Evolutionary conservation across 2,888 invertebrate genomes (phyloP), one percentile per base, ranked within the genome.

Genomic region (Cryptocephalus primarius): DNA sequence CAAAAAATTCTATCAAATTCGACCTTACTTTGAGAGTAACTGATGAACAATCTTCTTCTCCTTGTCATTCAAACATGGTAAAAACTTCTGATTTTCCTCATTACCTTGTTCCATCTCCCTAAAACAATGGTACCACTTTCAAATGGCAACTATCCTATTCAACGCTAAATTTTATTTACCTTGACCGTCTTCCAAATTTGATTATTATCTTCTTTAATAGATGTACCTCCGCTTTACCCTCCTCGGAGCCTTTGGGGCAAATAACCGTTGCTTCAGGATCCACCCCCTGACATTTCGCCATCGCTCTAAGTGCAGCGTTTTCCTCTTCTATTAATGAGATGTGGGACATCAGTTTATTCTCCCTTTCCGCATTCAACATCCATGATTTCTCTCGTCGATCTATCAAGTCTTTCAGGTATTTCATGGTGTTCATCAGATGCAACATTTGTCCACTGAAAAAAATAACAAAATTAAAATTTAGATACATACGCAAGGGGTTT

Each of bases 161-260:
- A 36, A 36, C 12, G 45, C 14, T 38, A 43, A 22, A 22, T 22
- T 22, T 22, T n/a, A n/a, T 2, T 22, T 22, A 22, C 22, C 6
- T 22, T 22, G 60, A 50, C 47, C 54, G 54, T 44, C 55, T 60
- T 48, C 60, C 61, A 39, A 59, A 53, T 57, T 65, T 65, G 8
- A 60, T 50, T 33, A 65, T 60, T 39, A 65, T 64, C 45, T 61
- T 60, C 50, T 59, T 63, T 47, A 64, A 52, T 13, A 57, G 50
- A 2, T 40, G 14, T 10, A 43, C 9, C 11, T 51, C 51, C 3
- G 32, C 11, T 33, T 43, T 45, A n/a, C 14, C 22, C 10, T 32
- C n/a, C 8, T 42, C 31, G 9, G 41, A 41, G 9, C 14, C 14
- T 14, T 32, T 33, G 1, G 13, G 13, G 32, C 22, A 32, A 3